These are phyloP conservation scores for Alauda arvensis DNA, from an alignment of 2,797 vertebrate species.

Conservation along the genomic window DNA sequence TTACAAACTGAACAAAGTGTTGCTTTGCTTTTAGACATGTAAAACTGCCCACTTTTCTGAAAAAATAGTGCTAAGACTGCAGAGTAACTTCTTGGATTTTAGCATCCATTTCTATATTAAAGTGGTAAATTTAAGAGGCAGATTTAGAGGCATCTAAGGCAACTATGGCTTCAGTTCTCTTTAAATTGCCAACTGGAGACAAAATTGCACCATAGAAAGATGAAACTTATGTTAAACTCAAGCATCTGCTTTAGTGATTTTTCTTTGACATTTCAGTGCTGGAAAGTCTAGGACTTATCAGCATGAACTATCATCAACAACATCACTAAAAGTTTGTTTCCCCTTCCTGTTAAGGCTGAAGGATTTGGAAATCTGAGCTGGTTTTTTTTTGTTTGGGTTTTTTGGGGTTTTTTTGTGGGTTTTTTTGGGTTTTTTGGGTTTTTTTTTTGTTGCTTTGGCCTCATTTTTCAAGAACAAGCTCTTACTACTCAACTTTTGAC, in stretches of 20 bases:
- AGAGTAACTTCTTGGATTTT: neutral
- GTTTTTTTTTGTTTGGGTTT: no score
- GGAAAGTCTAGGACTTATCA: neutral
- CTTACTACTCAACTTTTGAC: neutral
- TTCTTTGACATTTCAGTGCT: neutral
- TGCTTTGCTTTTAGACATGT: neutral
- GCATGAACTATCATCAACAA: neutral
- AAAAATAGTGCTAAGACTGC: neutral
- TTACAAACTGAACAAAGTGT: neutral
- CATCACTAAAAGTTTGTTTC: neutral
- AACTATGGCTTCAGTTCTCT: neutral
- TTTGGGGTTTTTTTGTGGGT: no score
- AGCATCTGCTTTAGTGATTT: neutral
- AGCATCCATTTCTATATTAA: neutral
- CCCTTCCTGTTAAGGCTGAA: neutral
- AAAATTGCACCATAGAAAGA: neutral
- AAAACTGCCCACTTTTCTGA: neutral
- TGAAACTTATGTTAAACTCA: neutral
- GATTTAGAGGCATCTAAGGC: accelerated
- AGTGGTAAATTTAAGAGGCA: neutral
- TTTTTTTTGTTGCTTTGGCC: neutral
- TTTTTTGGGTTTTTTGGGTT: no score
- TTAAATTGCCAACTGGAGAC: neutral
- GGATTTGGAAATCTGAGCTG: neutral
- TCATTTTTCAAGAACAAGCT: neutral